Percentiles rank a stretch among this genome's conserved stretches.
Evolutionary conservation across 2,888 invertebrate genomes (phyloP).

Genomic region (Himalopsyche japonica): DNA sequence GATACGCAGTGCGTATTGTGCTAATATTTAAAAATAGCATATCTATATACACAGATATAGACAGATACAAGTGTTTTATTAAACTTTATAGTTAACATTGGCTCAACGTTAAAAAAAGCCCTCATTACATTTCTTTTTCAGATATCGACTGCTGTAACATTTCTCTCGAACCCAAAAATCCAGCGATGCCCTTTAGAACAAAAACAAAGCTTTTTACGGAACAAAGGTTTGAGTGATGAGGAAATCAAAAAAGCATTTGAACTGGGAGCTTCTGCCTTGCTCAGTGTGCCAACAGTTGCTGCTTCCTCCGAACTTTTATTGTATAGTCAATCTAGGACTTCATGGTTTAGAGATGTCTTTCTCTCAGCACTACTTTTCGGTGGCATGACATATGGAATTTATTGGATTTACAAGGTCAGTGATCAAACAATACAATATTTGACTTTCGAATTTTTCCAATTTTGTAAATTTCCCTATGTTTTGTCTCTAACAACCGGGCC

Average conservation of each 20-base stretch:
- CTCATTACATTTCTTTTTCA: constrained; percentile 49
- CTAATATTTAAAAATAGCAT: background rate
- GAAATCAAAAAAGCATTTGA: constrained; percentile 78
- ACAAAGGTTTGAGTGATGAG: constrained; percentile 75
- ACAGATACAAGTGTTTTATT: too few relatives aligned
- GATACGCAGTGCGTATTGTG: too few relatives aligned
- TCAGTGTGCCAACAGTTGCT: constrained; percentile 52
- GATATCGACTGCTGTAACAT: constrained; percentile 85
- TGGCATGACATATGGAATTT: constrained; percentile 76
- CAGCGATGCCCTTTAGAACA: constrained; percentile 73
- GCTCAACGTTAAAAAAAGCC: too few relatives aligned
- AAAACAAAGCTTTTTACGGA: constrained; percentile 76
- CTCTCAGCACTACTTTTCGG: constrained; percentile 76
- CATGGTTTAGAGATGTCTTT: constrained; percentile 68
- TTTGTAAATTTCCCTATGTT: too few relatives aligned
- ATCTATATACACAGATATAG: too few relatives aligned
- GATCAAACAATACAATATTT: too few relatives aligned
- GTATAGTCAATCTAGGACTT: constrained; percentile 50
- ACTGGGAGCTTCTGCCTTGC: constrained; percentile 55
- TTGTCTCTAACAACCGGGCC: too few relatives aligned
- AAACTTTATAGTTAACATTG: too few relatives aligned
- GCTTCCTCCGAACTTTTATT: constrained; percentile 52
- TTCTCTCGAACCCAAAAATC: constrained; percentile 85
- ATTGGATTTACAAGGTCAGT: constrained; percentile 78
- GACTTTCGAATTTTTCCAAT: too few relatives aligned